Evolutionary conservation across 1,140 invertebrate species (phyloP), one percentile per base, ranked within the genome.

Genomic region (Hyphantria cunea): DNA sequence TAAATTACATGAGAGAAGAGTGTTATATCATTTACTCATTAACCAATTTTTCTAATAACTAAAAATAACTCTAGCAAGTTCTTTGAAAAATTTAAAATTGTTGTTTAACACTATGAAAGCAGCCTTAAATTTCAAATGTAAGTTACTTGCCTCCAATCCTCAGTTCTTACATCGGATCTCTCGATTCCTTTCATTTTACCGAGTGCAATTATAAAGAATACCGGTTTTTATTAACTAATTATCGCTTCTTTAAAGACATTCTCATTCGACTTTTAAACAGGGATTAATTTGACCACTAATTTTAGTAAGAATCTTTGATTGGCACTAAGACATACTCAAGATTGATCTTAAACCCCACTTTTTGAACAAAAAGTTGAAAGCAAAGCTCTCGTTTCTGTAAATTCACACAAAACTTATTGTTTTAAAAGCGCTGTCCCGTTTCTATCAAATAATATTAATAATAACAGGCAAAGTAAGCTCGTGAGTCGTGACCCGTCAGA

Each of bases 181-280:
- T 64, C 41, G 8, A 15, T 59, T 45, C 56, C 56, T 55, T 64
- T 60, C 58, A 37, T 41, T 33, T 44, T 12, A 6, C 47, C 37
- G 52, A 58, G 64, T 69, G 60, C 60, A 73, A 62, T 39, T 64
- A 70, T 58, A 61, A 55, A 66, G 41, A 47, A 47, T 58, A 72
- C 70, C 60, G 64, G 64, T 25, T 68, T 64, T 67, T 66, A 60
- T 66, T 68, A 58, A 58, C 45, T 67, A 73, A 73, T 73, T 68
- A 70, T 60, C 58, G 54, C 47, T 55, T 62, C 54, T 58, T 53
- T 15, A 25, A 49, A 37, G 37, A 39, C 39, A 55, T 42, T 33
- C 50, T 41, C 60, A 63, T 63, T 45, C 25, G 49, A 53, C 54
- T 53, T 48, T 49, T 50, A 45, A 56, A 47, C 44, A 25, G 42